Evolutionary conservation across 2,113 vertebrate genomes (phyloP).

Genomic region (Cnemophilus loriae): DNA sequence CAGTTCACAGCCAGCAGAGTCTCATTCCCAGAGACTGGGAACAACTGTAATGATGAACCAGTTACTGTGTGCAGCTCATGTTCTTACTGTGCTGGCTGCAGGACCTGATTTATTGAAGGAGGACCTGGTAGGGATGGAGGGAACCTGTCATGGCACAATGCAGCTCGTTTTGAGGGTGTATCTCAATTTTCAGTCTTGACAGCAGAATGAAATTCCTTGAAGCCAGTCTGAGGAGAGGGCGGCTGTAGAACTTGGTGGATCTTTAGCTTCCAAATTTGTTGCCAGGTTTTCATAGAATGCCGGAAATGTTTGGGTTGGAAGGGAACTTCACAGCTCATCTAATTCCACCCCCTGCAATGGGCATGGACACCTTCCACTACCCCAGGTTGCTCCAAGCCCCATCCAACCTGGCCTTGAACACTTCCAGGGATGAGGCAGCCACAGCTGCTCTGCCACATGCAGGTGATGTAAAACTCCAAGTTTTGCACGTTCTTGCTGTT

Average conservation of each 20-base stretch:
- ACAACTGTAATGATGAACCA: not conserved
- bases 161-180: fast-evolving
- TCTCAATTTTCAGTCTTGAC: not conserved
- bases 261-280: not conserved
- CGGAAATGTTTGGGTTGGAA: not conserved
- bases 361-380: not conserved
- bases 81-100: fast-evolving
- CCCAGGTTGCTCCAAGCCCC: not conserved
- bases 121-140: not conserved
- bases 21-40: fast-evolving
- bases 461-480: not conserved
- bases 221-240: not conserved
- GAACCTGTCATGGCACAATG: not conserved
- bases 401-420: not conserved
- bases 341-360: not conserved
- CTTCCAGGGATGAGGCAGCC: not conserved
- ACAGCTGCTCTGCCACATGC: not conserved
- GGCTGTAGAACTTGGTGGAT: not conserved
- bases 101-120: not conserved
- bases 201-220: not conserved
- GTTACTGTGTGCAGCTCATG: not conserved
- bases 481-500: not conserved
- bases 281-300: not conserved
- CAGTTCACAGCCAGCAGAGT: fast-evolving
- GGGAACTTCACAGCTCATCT: not conserved